These are phyloP conservation scores for Megalops cyprinoides DNA, from an alignment of 2,797 vertebrate species.

Conservation along the genomic window DNA sequence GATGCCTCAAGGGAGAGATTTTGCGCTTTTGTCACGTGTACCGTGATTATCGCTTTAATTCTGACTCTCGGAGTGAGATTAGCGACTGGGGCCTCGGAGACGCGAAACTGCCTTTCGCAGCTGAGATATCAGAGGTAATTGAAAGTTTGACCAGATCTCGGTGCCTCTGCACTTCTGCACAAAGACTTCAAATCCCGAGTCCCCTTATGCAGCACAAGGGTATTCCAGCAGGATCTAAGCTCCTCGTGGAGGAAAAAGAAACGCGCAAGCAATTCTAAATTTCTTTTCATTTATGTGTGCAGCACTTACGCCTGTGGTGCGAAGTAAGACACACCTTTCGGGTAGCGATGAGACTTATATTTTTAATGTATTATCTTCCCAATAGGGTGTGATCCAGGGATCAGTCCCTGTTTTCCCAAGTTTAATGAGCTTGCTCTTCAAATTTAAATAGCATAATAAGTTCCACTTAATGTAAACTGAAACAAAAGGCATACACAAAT, in stretches of 20 bases:
- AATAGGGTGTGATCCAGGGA: no score
- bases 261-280: conserved; percentile 57
- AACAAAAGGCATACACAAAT: no score
- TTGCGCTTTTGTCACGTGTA: conserved; percentile 60
- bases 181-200: conserved; percentile 56
- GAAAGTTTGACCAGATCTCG: conserved; percentile 62
- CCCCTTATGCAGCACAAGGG: conserved; percentile 59
- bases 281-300: conserved; percentile 23
- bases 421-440: not conserved
- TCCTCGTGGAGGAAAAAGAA: conserved; percentile 23
- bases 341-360: not conserved
- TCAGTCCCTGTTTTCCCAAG: not conserved
- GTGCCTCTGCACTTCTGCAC: conserved; percentile 65
- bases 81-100: conserved; percentile 53
- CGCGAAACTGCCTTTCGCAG: conserved; percentile 62
- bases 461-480: no score
- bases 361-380: not conserved
- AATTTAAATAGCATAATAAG: no score
- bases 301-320: not conserved
- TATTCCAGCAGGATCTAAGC: conserved; percentile 57
- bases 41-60: conserved; percentile 62
- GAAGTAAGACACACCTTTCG: not conserved
- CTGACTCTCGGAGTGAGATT: conserved; percentile 61
- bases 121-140: conserved; percentile 65
- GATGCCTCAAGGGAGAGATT: conserved; percentile 48